Evolutionary conservation across 1,140 invertebrate genomes (phyloP), one percentile per base, ranked within the genome.

Genomic region (Cherax destructor): DNA sequence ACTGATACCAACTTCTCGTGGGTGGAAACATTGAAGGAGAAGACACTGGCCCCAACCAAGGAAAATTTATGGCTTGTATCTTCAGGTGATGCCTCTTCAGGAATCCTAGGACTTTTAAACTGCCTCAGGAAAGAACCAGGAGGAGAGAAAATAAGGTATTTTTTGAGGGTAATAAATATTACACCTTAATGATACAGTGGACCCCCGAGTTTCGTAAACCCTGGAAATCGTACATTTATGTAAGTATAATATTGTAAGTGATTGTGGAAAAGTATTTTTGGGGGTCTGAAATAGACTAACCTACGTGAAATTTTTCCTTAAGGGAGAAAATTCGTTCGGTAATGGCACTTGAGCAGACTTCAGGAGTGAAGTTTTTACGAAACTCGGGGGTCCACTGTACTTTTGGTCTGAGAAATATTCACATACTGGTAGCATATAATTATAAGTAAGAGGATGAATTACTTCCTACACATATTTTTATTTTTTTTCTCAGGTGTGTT

Each of bases 91-190:
- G 81, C 94, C 16, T 41, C 94, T 30, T 97, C 95, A 94, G 98
- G 99, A 85, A 95, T 98, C 49, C 95, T 99, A 79, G 99, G 99
- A 77, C 94, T 99, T 92, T 96, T 97, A 85, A 98, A 98, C 93
- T 99, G 99, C 94, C 95, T 99, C 72, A 96, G 97, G 93, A 96
- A 96, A 93, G 98, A 99, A 95, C 95, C 96, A 13, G 97, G 97
- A 80, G 98, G 98, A 80, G 95, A 96, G 78, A 96, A 96, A 93
- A 95, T 97, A 16, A 96, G 97, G 93, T 95, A 93, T 65, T 65
- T 65, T 65, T 65, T 16, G 61, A 21, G 13, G 18, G 61, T 65
- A 21, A 65, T 21, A 65, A 65, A 65, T 65, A 56, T 56, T n/a
- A 56, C 61, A 65, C 24, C 5, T 47, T 56, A 21, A 3, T 16